Evolutionary conservation across 1,140 invertebrate species (phyloP), one percentile per base, ranked within the genome.

Genomic region (Brachystomella parvula): DNA sequence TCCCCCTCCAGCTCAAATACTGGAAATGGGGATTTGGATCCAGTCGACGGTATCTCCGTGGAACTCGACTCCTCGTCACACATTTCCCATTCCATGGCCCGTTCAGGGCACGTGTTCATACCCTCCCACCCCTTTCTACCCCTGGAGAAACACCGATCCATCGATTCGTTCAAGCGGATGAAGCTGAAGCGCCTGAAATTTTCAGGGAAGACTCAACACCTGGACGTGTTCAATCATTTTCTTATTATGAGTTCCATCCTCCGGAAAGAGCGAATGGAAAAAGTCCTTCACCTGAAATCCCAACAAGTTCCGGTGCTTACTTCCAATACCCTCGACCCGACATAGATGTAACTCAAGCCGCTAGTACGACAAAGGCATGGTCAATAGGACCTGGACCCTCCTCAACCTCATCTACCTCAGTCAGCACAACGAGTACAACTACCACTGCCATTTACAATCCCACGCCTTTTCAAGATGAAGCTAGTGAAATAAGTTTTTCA

Each of bases 21-120:
- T 71, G 66, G 65, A 67, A 65, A 21, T 71, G 69, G 69, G 69
- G 69, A 15, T 49, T 64, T 26, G 69, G 69, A 19, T 59, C 58
- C 31, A 53, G 26, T 21, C 49, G 39, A 29, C 65, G 39, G 31
- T 71, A 71, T 56, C 62, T 63, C 35, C 47, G 44, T 39, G 69
- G 64, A 21, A 71, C 69, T 47, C 65, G 64, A 63, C 49, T 71
- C 31, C 57, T 71, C 39, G 65, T 65, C 49, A 66, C 57, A 39
- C 66, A 63, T 65, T 65, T 53, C 39, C 65, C 66, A 29, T 68
- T 53, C 49, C 63, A 71, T 68, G 69, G 69, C 30, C 69, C 69
- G n/a, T 71, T 61, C 53, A 30, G 60, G 33, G 69, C 69, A 61
- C 35, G 44, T 53, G 58, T 67, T 61, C 65, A 64, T 62, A 63